Conservation (phyloP, 2,888 invertebrate species). For the Dryobota labecula region DNA sequence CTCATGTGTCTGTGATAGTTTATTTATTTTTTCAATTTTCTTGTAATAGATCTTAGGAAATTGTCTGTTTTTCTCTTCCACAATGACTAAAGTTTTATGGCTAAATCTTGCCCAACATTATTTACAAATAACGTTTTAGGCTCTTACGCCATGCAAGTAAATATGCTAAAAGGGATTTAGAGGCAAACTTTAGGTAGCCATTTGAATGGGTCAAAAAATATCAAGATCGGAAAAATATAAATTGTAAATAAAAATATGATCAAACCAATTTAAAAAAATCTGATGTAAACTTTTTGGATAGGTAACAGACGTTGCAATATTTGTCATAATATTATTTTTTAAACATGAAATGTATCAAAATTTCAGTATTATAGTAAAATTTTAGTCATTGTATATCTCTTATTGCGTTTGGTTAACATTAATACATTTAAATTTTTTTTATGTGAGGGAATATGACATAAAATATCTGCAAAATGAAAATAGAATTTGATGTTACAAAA, state of each 20-base stretch:
- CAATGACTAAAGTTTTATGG: slow-evolving; percentile 83
- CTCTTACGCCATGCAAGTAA: neutral
- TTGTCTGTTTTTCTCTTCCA: slow-evolving; percentile 65
- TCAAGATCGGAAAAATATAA: neutral
- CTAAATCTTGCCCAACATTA: slow-evolving; percentile 27
- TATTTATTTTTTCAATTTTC: slow-evolving; percentile 83
- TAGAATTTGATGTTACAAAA: slow-evolving; percentile 42
- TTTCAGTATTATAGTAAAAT: slow-evolving; percentile 78
- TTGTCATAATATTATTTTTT: slow-evolving; percentile 46
- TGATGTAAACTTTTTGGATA: neutral
- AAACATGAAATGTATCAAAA: slow-evolving; percentile 57
- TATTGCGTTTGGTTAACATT: slow-evolving; percentile 66
- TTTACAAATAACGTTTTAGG: neutral
- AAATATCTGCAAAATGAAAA: slow-evolving; percentile 50
- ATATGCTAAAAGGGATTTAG: neutral
- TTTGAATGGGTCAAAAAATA: neutral
- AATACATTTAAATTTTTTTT: slow-evolving; percentile 57
- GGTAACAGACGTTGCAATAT: slow-evolving; percentile 33
- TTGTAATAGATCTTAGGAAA: slow-evolving; percentile 71
- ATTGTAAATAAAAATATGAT: neutral
- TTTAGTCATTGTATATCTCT: slow-evolving; percentile 83
- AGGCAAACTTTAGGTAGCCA: neutral
- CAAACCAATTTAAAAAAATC: neutral
- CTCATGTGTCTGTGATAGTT: slow-evolving; percentile 89
- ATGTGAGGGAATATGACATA: slow-evolving; percentile 59